A percentile compares a stretch with the other conserved stretches of the same genome.
phyloP scores from a whole-genome alignment of 2,797 vertebrate species.

The Pitangus sulphuratus region DNA sequence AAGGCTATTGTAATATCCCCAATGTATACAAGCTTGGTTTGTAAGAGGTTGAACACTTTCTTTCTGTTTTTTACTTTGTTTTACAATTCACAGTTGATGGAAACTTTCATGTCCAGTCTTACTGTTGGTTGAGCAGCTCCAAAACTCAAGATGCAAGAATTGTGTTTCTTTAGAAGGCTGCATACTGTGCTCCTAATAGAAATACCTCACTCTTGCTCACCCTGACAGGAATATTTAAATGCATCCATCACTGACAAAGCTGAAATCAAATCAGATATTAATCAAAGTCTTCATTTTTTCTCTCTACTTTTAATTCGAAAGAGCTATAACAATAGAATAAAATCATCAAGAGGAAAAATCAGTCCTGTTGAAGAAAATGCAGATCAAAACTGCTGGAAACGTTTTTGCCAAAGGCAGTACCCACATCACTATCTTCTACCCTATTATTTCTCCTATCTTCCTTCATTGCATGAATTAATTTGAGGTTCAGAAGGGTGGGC shows the following conservation, averaged over 20 bases:
- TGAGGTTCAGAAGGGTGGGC: neutral
- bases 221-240: constrained; percentile 66
- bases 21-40: neutral
- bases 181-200: constrained; percentile 4
- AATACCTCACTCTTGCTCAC: neutral
- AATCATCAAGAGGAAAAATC: constrained; percentile 22
- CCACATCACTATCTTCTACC: neutral
- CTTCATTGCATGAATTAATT: neutral
- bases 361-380: neutral
- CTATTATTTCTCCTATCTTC: neutral
- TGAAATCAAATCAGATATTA: constrained; percentile 68
- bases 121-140: neutral
- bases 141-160: neutral
- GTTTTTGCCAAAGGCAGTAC: neutral
- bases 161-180: constrained; percentile 9
- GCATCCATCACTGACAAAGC: constrained; percentile 63
- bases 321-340: constrained; percentile 31
- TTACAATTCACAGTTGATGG: neutral
- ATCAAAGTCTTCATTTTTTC: constrained; percentile 44
- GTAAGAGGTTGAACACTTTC: neutral
- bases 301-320: constrained; percentile 52
- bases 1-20: neutral
- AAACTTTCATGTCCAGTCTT: neutral
- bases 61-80: neutral
- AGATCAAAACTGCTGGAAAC: neutral